Conservation (phyloP, 2,888 invertebrate species). For the Morpho achilles region DNA sequence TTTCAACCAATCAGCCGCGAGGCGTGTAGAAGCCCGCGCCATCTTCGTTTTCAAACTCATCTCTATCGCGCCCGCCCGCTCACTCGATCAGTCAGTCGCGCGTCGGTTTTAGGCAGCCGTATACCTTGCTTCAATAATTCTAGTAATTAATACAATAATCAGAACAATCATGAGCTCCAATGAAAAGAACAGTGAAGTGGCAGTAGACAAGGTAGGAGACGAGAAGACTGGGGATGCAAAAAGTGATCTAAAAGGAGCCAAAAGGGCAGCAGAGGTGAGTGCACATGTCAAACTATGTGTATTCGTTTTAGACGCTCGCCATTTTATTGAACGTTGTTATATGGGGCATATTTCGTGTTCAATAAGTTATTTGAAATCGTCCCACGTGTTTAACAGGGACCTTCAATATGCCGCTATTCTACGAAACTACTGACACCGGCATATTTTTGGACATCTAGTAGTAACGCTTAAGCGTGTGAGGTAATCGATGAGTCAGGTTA, state of each 20-base stretch:
- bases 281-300: conserved; percentile 70
- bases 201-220: conserved; percentile 90
- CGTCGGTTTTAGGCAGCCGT: conserved; percentile 80
- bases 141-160: conserved; percentile 69
- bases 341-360: conserved; percentile 35
- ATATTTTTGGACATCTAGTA: conserved; percentile 65
- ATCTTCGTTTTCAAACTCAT: conserved; percentile 90
- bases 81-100: conserved; percentile 84
- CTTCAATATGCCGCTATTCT: conserved; percentile 27
- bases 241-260: conserved; percentile 91
- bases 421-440: conserved; percentile 51
- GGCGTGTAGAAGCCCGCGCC: conserved; percentile 82
- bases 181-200: conserved; percentile 91
- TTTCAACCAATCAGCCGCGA: conserved; percentile 57
- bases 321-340: conserved; percentile 70
- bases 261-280: conserved; percentile 93
- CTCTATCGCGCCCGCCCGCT: conserved; percentile 73
- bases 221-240: conserved; percentile 85
- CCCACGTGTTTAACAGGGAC: conserved; percentile 47
- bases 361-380: conserved; percentile 31
- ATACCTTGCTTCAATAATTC: conserved; percentile 58
- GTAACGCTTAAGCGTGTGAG: conserved; percentile 50
- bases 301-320: conserved; percentile 74
- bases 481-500: conserved; percentile 61
- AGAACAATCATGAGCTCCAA: conserved; percentile 77